Conservation (phyloP, 2,888 invertebrate genomes). For the Ochropleura plecta region DNA sequence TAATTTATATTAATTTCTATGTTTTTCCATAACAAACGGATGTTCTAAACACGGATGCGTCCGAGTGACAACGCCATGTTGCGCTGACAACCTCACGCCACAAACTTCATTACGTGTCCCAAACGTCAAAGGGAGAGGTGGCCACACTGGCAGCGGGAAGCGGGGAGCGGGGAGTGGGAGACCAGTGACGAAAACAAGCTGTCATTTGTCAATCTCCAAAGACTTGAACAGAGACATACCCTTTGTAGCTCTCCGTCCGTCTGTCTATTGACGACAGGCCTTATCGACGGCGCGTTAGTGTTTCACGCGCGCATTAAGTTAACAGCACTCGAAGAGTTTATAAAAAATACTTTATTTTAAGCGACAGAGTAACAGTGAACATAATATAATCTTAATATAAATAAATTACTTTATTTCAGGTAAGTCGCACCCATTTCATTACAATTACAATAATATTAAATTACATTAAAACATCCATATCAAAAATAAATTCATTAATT, state of each 20-base stretch:
- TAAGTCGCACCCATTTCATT: no score
- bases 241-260: background rate
- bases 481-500: no score
- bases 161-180: background rate
- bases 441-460: no score
- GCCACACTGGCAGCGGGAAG: slow-evolving; percentile 33
- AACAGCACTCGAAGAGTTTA: no score
- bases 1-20: background rate
- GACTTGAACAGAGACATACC: background rate
- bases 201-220: background rate
- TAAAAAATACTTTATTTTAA: no score
- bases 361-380: no score
- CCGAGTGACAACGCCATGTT: slow-evolving; percentile 66
- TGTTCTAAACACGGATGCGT: slow-evolving; percentile 59
- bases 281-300: no score
- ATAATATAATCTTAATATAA: no score
- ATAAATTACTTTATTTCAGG: no score
- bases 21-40: slow-evolving; percentile 44
- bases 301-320: no score
- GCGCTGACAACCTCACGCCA: slow-evolving; percentile 71
- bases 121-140: slow-evolving; percentile 60
- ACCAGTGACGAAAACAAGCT: background rate
- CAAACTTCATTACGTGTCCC: slow-evolving; percentile 75
- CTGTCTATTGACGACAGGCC: no score
- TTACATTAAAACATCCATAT: no score